Conservation (phyloP, 2,888 invertebrate species). For the Pterostichus madidus region DNA sequence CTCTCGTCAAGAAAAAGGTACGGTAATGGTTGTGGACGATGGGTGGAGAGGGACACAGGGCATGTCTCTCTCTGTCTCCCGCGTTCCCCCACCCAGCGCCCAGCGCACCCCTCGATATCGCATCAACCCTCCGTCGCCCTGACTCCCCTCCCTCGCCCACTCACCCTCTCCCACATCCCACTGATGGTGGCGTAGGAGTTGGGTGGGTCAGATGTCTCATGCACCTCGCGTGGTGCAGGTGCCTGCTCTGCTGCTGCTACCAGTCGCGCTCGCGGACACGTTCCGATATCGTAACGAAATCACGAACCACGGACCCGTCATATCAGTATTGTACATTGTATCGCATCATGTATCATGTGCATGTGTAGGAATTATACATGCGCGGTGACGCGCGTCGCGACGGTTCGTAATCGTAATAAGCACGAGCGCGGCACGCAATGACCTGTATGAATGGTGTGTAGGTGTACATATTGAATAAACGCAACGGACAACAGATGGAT, state of each 20-base stretch:
- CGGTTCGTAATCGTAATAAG: not conserved
- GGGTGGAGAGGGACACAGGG: constrained; percentile 74
- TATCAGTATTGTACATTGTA: not conserved
- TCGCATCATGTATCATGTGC: not conserved
- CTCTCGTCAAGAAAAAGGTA: constrained; percentile 67
- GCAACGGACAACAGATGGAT: not conserved
- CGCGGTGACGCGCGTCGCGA: not conserved
- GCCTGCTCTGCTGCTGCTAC: constrained; percentile 41
- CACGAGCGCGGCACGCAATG: not conserved
- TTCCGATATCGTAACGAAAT: too few species aligned
- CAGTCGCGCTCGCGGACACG: not conserved
- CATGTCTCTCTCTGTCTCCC: constrained; percentile 73
- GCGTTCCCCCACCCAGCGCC: constrained; percentile 69
- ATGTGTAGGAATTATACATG: constrained; percentile 16
- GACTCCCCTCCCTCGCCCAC: constrained; percentile 72
- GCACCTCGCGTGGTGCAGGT: constrained; percentile 71
- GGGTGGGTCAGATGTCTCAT: constrained; percentile 78
- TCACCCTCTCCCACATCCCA: constrained; percentile 53
- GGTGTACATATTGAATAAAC: constrained; percentile 31
- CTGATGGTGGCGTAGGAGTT: constrained; percentile 44
- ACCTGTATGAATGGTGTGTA: constrained; percentile 43
- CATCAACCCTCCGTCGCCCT: constrained; percentile 71
- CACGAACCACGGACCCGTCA: too few species aligned
- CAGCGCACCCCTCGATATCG: constrained; percentile 40
- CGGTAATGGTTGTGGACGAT: constrained; percentile 70